phyloP scores from a whole-genome alignment of 30 jellyfish, hydroid and myxozoan genomes.

The Aurelia aurita region DNA sequence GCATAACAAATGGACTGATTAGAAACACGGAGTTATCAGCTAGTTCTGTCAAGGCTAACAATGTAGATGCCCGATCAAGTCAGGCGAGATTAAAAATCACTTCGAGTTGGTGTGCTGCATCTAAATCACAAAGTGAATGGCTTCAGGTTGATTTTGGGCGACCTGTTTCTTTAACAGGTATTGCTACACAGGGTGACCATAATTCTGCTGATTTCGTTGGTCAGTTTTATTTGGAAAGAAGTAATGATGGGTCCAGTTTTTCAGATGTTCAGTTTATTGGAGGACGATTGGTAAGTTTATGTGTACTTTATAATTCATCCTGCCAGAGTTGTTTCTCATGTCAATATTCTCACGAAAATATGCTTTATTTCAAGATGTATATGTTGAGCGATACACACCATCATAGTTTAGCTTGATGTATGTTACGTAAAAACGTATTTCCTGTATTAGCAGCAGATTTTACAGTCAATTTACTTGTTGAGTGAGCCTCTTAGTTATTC shows the following conservation, averaged over 20 bases:
- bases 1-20: neutral
- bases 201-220: neutral
- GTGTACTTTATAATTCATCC: no score
- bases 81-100: conserved; percentile 1
- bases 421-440: no score
- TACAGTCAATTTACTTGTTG: no score
- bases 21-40: neutral
- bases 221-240: neutral
- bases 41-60: neutral
- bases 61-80: neutral
- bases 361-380: no score
- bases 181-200: conserved; percentile 6
- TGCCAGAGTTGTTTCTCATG: no score
- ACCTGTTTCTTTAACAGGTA: neutral
- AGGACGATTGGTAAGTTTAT: no score
- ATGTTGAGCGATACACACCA: no score
- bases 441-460: no score
- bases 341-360: no score
- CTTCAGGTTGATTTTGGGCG: conserved; percentile 3
- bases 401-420: no score
- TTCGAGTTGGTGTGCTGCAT: conserved; percentile 2
- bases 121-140: neutral
- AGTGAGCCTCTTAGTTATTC: no score
- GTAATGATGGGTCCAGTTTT: conserved; percentile 2
- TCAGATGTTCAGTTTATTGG: neutral